A percentile compares a stretch with the other conserved stretches of the same genome.
phyloP scores from a whole-genome alignment of 2,888 invertebrate genomes.

The Drosophila algonquin region DNA sequence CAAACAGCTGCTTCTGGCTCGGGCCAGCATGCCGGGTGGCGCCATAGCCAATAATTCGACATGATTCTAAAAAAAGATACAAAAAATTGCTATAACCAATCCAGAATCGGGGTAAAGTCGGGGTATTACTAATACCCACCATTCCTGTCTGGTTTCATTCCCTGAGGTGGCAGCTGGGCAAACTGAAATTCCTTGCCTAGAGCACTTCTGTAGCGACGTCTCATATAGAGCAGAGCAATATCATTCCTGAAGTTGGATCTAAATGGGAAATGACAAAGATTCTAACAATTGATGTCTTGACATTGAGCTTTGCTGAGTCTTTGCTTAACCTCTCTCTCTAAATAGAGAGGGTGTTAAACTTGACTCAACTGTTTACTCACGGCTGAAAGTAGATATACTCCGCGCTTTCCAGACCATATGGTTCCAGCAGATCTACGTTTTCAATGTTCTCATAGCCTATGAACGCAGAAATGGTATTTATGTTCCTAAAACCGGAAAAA shows the following conservation, averaged over 20 bases:
- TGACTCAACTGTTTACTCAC: constrained; percentile 65
- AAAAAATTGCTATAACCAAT: neutral
- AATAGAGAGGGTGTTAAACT: constrained; percentile 27
- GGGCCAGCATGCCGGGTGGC: constrained; percentile 78
- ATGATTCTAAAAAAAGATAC: constrained; percentile 59
- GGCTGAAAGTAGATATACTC: constrained; percentile 78
- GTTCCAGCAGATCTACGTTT: constrained; percentile 52
- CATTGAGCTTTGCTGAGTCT: constrained; percentile 5
- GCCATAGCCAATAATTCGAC: constrained; percentile 82
- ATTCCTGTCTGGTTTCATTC: constrained; percentile 68
- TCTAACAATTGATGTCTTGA: neutral
- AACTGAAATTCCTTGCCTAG: constrained; percentile 40
- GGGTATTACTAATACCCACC: constrained; percentile 53
- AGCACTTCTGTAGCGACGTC: constrained; percentile 37
- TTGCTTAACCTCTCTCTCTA: neutral
- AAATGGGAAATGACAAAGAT: neutral
- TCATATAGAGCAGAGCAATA: constrained; percentile 78
- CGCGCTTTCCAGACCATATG: constrained; percentile 62
- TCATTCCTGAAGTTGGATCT: constrained; percentile 81
- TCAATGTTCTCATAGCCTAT: constrained; percentile 78
- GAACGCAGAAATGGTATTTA: constrained; percentile 63
- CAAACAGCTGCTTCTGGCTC: constrained; percentile 72
- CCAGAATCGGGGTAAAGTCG: too few species aligned
- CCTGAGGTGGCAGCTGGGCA: constrained; percentile 69
- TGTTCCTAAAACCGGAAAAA: constrained; percentile 57